Evolutionary conservation across 2,797 vertebrate species (phyloP).

Genomic region (Megalops cyprinoides): DNA sequence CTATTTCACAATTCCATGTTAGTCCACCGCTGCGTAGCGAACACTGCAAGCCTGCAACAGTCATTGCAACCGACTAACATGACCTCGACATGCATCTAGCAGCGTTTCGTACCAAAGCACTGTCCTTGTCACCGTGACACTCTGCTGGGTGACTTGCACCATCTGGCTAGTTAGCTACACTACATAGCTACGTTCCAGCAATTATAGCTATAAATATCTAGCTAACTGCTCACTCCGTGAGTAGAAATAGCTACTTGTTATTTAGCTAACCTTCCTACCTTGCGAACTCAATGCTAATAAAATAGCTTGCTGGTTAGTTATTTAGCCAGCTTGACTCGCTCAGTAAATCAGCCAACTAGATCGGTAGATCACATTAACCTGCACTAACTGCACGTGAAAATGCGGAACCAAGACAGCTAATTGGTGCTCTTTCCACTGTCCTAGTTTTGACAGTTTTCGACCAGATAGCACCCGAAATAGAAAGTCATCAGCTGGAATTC

Average conservation of each 20-base stretch:
- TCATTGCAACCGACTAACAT: background rate
- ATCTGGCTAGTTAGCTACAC: no score
- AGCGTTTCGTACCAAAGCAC: background rate
- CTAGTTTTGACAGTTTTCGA: background rate
- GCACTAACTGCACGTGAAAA: no score
- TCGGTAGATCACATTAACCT: no score
- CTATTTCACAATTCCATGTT: no score
- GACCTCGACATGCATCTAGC: background rate
- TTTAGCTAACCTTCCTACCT: no score
- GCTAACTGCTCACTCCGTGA: no score
- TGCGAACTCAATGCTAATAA: no score
- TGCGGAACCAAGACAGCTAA: background rate
- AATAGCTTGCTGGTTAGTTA: background rate
- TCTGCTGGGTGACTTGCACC: background rate
- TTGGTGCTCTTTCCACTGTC: background rate
- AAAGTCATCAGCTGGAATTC: background rate
- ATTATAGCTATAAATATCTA: no score
- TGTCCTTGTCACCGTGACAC: background rate
- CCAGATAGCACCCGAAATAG: background rate
- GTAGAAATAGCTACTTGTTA: no score
- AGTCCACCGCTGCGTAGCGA: no score
- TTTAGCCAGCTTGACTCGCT: background rate
- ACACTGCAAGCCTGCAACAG: no score
- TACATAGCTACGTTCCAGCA: no score
- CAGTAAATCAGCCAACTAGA: background rate